Conservation (phyloP, 1,140 invertebrate species). For the Elymnias hypermnestra region DNA sequence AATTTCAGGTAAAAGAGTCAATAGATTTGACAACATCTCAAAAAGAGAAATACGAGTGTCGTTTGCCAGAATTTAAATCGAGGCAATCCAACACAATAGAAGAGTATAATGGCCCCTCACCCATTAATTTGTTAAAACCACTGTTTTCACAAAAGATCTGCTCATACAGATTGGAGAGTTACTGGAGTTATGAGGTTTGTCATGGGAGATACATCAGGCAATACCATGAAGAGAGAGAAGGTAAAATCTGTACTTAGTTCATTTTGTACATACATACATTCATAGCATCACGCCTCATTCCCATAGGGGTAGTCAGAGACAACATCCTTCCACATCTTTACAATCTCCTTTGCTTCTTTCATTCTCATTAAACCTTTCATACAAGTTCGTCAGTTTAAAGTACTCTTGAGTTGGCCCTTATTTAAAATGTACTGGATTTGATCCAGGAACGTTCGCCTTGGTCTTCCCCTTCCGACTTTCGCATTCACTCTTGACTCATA, state of each 20-base stretch:
- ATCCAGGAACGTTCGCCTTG: too few species aligned
- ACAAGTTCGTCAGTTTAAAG: too few species aligned
- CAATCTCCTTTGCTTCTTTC: too few species aligned
- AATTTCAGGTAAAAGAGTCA: slow-evolving; percentile 69
- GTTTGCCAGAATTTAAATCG: slow-evolving; percentile 81
- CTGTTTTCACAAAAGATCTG: slow-evolving; percentile 86
- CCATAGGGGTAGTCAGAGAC: too few species aligned
- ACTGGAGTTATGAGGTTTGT: slow-evolving; percentile 98
- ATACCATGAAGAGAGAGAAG: slow-evolving; percentile 96
- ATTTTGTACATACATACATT: too few species aligned
- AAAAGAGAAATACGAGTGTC: slow-evolving; percentile 85
- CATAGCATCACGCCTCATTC: too few species aligned
- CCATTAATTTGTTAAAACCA: slow-evolving; percentile 85
- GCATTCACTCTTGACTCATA: too few species aligned
- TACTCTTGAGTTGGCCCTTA: too few species aligned
- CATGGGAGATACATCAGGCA: slow-evolving; percentile 94
- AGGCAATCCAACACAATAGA: slow-evolving; percentile 77
- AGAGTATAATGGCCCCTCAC: slow-evolving; percentile 82
- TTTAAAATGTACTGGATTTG: too few species aligned
- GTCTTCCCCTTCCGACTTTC: too few species aligned
- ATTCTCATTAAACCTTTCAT: too few species aligned
- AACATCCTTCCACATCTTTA: too few species aligned
- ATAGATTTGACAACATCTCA: slow-evolving; percentile 79
- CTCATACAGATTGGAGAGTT: slow-evolving; percentile 93
- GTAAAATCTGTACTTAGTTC: slow-evolving; percentile 32